Conservation (phyloP, 2,797 vertebrate genomes). For the Diceros bicornis region DNA sequence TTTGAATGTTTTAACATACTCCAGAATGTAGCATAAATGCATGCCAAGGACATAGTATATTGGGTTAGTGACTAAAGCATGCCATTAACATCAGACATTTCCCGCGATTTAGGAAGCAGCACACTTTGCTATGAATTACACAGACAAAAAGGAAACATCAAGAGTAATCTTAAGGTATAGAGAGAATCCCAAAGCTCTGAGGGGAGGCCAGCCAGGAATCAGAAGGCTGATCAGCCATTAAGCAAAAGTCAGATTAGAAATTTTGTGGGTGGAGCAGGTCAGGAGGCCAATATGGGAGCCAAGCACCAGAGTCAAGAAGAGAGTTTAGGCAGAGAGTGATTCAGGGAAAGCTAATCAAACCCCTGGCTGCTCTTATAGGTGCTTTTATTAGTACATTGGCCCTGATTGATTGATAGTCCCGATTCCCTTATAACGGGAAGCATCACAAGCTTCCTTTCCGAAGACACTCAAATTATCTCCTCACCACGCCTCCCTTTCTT, state of each 20-base stretch:
- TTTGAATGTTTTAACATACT: background rate
- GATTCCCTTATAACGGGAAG: background rate
- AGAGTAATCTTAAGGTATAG: background rate
- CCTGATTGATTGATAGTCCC: background rate
- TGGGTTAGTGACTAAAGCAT: background rate
- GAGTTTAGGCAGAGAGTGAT: background rate
- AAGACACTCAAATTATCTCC: background rate
- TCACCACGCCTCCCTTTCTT: background rate
- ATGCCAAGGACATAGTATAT: background rate
- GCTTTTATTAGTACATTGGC: background rate
- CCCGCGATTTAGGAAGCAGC: background rate
- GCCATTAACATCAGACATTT: background rate
- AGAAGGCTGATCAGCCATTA: background rate
- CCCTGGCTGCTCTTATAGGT: background rate
- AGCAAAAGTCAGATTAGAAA: background rate
- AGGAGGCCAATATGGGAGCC: background rate
- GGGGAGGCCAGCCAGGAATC: background rate
- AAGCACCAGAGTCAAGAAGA: background rate
- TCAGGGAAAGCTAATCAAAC: background rate
- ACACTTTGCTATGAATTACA: background rate
- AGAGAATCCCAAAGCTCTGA: background rate
- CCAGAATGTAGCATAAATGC: background rate
- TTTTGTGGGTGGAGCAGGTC: background rate
- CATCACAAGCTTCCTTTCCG: background rate
- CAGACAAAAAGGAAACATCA: background rate